These are phyloP conservation scores for Heliocidaris erythrogramma DNA, from an alignment of 35 echinoderm and acorn worm species.

Conservation along the genomic window DNA sequence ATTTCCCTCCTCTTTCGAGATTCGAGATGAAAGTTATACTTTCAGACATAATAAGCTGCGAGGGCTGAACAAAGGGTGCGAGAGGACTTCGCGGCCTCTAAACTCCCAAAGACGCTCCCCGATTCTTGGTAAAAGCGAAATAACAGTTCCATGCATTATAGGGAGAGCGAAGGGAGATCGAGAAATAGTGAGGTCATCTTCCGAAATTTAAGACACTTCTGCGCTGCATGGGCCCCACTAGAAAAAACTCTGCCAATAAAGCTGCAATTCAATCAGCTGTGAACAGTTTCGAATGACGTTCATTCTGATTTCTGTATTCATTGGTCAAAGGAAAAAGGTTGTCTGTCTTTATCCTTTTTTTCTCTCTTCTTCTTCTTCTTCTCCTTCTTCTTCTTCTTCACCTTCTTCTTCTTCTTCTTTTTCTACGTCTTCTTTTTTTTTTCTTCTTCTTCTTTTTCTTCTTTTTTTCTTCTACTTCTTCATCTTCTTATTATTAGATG, in stretches of 20 bases:
- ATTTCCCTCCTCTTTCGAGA: not conserved
- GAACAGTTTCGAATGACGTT: not conserved
- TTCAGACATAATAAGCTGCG: not conserved
- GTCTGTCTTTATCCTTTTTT: not conserved
- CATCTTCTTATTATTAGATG: too few species aligned
- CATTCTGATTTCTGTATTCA: not conserved
- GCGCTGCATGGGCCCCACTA: not conserved
- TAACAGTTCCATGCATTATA: not conserved
- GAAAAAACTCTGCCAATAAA: not conserved
- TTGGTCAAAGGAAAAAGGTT: not conserved
- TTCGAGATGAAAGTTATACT: not conserved
- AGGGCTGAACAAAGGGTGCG: not conserved
- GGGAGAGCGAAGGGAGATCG: not conserved
- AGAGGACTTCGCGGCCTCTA: not conserved
- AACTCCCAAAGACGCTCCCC: not conserved
- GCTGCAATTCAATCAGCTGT: not conserved
- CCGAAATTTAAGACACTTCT: constrained; percentile 18
- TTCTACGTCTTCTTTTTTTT: not conserved
- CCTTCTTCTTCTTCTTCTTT: too few species aligned
- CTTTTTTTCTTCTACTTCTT: not conserved
- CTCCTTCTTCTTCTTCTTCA: too few species aligned
- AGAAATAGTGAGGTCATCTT: not conserved
- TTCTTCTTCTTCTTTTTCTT: not conserved
- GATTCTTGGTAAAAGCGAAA: not conserved
- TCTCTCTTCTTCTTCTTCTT: not conserved